These are phyloP conservation scores for Callithrix jacchus DNA, from an alignment of 2,113 vertebrate genomes.

Conservation along the genomic window DNA sequence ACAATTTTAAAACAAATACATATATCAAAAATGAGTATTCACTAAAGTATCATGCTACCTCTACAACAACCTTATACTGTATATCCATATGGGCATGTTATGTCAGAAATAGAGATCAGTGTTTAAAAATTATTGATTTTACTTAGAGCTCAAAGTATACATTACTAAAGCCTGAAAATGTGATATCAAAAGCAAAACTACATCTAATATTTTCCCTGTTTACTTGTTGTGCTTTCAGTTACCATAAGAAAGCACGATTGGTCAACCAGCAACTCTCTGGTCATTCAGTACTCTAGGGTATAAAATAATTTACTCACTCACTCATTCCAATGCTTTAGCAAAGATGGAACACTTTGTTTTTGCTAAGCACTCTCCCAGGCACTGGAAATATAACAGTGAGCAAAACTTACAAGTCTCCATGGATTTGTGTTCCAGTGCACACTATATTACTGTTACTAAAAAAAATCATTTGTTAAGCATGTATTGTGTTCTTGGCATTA, in stretches of 20 bases:
- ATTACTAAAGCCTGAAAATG: neutral
- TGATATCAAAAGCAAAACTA: neutral
- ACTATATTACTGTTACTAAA: neutral
- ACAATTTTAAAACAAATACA: neutral
- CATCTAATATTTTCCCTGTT: neutral
- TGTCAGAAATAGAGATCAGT: neutral
- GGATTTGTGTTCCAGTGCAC: neutral
- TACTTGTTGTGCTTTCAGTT: neutral
- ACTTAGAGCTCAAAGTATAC: neutral
- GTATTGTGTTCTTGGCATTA: neutral
- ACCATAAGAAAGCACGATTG: neutral
- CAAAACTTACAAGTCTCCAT: neutral
- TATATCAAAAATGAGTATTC: neutral
- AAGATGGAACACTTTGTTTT: neutral
- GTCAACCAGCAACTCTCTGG: neutral
- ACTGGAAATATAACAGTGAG: neutral
- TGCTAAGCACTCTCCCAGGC: neutral
- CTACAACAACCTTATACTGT: neutral
- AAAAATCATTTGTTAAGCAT: neutral
- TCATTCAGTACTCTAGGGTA: neutral
- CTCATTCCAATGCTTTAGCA: neutral
- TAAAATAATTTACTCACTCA: neutral
- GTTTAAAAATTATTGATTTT: neutral
- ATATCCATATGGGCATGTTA: accelerated
- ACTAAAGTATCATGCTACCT: neutral